phyloP scores from a whole-genome alignment of 1,140 invertebrate species.

The Phymastichus coffea region DNA sequence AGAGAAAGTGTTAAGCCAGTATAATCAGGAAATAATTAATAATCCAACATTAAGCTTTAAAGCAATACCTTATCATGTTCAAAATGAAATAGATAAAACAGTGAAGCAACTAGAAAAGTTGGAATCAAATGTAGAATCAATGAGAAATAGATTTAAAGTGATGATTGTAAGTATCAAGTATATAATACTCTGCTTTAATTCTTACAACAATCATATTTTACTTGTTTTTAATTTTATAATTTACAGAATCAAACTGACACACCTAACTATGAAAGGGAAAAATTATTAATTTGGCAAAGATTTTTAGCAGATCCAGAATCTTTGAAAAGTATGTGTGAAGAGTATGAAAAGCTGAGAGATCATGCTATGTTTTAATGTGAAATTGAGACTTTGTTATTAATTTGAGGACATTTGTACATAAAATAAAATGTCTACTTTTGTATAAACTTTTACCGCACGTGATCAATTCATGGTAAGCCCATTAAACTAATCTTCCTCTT shows the following conservation, averaged over 20 bases:
- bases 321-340: constrained; percentile 39
- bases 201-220: too few relatives aligned
- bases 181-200: not conserved
- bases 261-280: constrained; percentile 40
- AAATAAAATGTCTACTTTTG: too few relatives aligned
- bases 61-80: constrained; percentile 28
- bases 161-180: constrained; percentile 36
- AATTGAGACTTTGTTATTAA: not conserved
- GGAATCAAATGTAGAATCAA: constrained; percentile 32
- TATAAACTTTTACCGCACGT: too few relatives aligned
- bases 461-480: too few relatives aligned
- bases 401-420: too few relatives aligned
- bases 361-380: not conserved
- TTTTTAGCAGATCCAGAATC: constrained; percentile 42
- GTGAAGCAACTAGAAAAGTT: constrained; percentile 30
- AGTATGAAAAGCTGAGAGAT: constrained; percentile 28
- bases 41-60: constrained; percentile 40
- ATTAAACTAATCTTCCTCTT: too few relatives aligned
- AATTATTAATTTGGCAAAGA: constrained; percentile 40
- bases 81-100: constrained; percentile 30
- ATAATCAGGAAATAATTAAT: constrained; percentile 33
- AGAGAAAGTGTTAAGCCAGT: constrained; percentile 25
- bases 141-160: constrained; percentile 43
- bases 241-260: constrained; percentile 39
- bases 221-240: too few relatives aligned